Conservation (phyloP, 2,888 invertebrate species). For the Ichneumoninae sp. region DNA sequence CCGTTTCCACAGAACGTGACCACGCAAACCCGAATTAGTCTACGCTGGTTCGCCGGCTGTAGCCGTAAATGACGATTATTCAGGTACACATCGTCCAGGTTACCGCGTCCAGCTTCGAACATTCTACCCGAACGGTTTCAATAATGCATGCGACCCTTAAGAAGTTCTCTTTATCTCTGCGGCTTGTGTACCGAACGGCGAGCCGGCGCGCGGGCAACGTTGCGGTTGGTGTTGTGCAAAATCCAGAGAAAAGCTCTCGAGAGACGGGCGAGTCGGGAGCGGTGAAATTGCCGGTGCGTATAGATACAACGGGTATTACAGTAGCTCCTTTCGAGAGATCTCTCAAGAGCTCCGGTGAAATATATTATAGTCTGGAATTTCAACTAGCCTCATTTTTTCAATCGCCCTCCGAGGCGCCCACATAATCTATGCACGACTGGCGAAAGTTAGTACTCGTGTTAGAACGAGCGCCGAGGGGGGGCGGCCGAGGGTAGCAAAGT, state of each 20-base stretch:
- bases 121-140: slow-evolving; percentile 22
- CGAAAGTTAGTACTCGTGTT: slow-evolving; percentile 31
- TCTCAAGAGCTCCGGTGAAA: slow-evolving; percentile 24
- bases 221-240: slow-evolving; percentile 4
- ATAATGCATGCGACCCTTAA: slow-evolving; percentile 40
- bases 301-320: slow-evolving; percentile 2
- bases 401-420: slow-evolving; percentile 15
- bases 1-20: not conserved
- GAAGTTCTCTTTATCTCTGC: slow-evolving; percentile 19
- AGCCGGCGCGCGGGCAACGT: slow-evolving; percentile 2
- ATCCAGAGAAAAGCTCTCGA: slow-evolving; percentile 27
- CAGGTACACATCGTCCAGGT: slow-evolving; percentile 9
- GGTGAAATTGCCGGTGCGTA: not conserved
- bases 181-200: not conserved
- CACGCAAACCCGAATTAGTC: not conserved
- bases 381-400: slow-evolving; percentile 51
- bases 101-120: not conserved
- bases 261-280: not conserved
- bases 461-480: not conserved
- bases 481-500: not conserved
- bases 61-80: not conserved
- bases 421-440: slow-evolving; percentile 49
- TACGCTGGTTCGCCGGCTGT: not conserved
- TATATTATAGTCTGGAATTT: slow-evolving; percentile 47
- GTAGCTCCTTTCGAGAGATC: slow-evolving; percentile 1